These are phyloP conservation scores for Arge pagana DNA, from an alignment of 2,888 invertebrate species.

Conservation along the genomic window DNA sequence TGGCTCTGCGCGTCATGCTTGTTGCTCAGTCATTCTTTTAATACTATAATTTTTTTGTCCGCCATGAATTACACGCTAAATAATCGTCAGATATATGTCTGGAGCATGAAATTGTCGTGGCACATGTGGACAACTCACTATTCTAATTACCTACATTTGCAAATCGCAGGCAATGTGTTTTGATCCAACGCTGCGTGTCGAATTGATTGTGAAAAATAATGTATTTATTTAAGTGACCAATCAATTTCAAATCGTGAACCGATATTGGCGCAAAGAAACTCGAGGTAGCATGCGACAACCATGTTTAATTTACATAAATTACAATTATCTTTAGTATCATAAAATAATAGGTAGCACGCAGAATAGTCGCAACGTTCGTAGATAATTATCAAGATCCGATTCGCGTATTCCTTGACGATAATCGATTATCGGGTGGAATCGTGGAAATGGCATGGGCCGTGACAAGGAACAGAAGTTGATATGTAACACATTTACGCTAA, in stretches of 20 bases:
- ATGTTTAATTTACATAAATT: neutral
- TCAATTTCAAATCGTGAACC: too few relatives aligned
- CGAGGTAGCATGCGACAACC: too few relatives aligned
- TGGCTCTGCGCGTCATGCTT: neutral
- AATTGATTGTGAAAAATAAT: too few relatives aligned
- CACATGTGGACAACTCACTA: too few relatives aligned
- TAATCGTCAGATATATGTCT: slow-evolving; percentile 4
- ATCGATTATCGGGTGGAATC: neutral
- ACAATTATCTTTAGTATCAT: neutral
- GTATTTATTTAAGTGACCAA: too few relatives aligned
- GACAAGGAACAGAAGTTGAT: too few relatives aligned
- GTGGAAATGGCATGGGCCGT: slow-evolving; percentile 3
- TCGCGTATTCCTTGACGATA: neutral
- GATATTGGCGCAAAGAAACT: too few relatives aligned
- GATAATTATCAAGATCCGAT: slow-evolving; percentile 1
- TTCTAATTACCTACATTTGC: too few relatives aligned
- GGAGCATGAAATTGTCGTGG: slow-evolving; percentile 1
- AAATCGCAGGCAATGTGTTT: too few relatives aligned
- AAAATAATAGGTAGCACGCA: neutral
- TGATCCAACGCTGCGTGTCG: too few relatives aligned
- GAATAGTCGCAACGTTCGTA: neutral
- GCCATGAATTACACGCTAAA: neutral
- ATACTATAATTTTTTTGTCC: neutral
- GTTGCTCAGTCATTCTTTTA: neutral
- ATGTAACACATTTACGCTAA: slow-evolving; percentile 10